A percentile compares a stretch with the other conserved stretches of the same genome.
phyloP scores from a whole-genome alignment of 1,140 invertebrate genomes.

The Drosophila obscura region DNA sequence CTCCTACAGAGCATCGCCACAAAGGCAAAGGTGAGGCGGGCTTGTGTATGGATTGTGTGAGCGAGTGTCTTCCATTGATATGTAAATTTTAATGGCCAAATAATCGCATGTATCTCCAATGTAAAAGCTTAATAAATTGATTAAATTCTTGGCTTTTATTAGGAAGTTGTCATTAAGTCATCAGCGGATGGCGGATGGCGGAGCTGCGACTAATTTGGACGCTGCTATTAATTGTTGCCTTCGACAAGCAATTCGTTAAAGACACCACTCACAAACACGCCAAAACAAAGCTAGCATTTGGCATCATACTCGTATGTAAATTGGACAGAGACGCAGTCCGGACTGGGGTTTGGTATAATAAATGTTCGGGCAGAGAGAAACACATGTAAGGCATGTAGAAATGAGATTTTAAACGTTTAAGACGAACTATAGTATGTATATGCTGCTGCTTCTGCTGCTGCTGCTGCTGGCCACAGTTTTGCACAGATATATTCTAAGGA shows the following conservation, averaged over 20 bases:
- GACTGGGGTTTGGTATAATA: slow-evolving; percentile 61
- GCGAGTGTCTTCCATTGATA: slow-evolving; percentile 65
- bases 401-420: slow-evolving; percentile 71
- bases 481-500: slow-evolving; percentile 49
- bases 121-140: slow-evolving; percentile 72
- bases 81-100: slow-evolving; percentile 76
- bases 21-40: slow-evolving; percentile 1
- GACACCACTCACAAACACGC: slow-evolving; percentile 24
- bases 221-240: slow-evolving; percentile 74
- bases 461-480: slow-evolving; percentile 43
- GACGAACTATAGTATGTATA: slow-evolving; percentile 18
- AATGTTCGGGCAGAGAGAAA: slow-evolving; percentile 67
- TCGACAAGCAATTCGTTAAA: slow-evolving; percentile 71
- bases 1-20: slow-evolving; percentile 34
- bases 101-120: slow-evolving; percentile 63
- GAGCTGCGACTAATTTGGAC: slow-evolving; percentile 61
- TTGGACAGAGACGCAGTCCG: slow-evolving; percentile 54
- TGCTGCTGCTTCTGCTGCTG: slow-evolving; percentile 17
- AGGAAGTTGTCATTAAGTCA: slow-evolving; percentile 80
- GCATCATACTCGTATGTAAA: slow-evolving; percentile 61
- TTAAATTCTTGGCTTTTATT: slow-evolving; percentile 71
- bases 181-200: slow-evolving; percentile 37
- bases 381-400: slow-evolving; percentile 75
- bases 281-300: slow-evolving; percentile 42
- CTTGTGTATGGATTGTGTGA: slow-evolving; percentile 19